Evolutionary conservation across 2,113 vertebrate genomes (phyloP).

Genomic region (Glaucomys volans): DNA sequence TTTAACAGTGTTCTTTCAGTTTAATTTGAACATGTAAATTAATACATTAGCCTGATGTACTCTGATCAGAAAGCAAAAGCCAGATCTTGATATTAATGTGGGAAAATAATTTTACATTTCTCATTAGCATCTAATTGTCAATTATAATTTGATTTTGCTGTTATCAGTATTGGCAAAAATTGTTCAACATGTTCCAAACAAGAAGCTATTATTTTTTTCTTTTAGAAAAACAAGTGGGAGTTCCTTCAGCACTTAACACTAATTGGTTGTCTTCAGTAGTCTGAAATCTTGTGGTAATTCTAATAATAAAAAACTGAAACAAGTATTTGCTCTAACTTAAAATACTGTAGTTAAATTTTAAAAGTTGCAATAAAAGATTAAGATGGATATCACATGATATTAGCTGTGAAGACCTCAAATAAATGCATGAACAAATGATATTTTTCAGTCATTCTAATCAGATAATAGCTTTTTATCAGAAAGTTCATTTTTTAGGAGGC

Average conservation of each 20-base stretch:
- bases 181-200: conserved; percentile 37
- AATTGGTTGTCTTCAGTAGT: background rate
- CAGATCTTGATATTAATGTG: background rate
- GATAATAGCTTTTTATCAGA: background rate
- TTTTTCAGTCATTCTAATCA: background rate
- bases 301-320: conserved; percentile 27
- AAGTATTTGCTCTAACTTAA: conserved; percentile 35
- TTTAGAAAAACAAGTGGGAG: background rate
- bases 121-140: background rate
- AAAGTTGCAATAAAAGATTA: background rate
- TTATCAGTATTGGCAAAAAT: background rate
- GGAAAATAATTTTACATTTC: conserved; percentile 19
- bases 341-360: conserved; percentile 32
- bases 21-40: conserved; percentile 10
- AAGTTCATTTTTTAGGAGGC: conserved; percentile 42
- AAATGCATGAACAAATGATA: background rate
- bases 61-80: background rate
- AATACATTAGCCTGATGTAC: background rate
- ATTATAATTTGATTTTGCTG: conserved; percentile 10
- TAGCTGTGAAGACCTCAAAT: background rate
- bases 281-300: background rate
- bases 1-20: background rate
- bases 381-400: background rate
- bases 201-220: background rate
- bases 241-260: background rate